Evolutionary conservation across 2,797 vertebrate species (phyloP), one percentile per base, ranked within the genome.

Genomic region (Florisuga fusca): DNA sequence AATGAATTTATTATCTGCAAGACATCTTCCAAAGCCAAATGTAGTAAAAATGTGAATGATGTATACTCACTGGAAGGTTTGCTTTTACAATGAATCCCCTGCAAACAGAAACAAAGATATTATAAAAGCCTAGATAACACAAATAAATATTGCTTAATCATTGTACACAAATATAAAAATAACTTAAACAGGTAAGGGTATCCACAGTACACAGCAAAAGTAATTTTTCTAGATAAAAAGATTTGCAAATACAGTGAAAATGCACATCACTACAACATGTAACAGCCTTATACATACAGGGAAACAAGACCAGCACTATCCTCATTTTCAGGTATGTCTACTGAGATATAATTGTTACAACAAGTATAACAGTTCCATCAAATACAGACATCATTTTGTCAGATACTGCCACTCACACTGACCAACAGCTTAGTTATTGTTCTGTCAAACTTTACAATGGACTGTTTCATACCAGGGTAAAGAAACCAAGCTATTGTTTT

Each of bases 21-120:
- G 27, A 61, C 76, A 71, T n/a, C 29, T 68, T 86, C 23, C 22
- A 62, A 54, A 95, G 78, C 25, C 5, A 83, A 89, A 59, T 13
- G 13, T 7, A 93, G 61, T 67, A 83, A 86, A 89, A 89, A 87
- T 23, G 4, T 64, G 27, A 90, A 91, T 54, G 1, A 73, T 29
- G 9, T 50, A 62, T 96, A 97, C 97, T 97, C 55, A 97, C 97
- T 78, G 38, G 93, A 96, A 93, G 93, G 67, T 73, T 96, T 96
- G 69, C 77, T 93, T 96, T 94, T 97, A 91, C 97, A 97, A 46
- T 94, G 90, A 92, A 97, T 94, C 33, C 97, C 97, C 97, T 97
- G 94, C 29, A 91, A 96, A 92, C 29, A 93, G 84, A 97, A 97
- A 82, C 18, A 89, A 89, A 58, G 63, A 53, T 27, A 91, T 89